Evolutionary conservation across 2,888 invertebrate species (phyloP), one percentile per base, ranked within the genome.

Genomic region (Alcis repandata): DNA sequence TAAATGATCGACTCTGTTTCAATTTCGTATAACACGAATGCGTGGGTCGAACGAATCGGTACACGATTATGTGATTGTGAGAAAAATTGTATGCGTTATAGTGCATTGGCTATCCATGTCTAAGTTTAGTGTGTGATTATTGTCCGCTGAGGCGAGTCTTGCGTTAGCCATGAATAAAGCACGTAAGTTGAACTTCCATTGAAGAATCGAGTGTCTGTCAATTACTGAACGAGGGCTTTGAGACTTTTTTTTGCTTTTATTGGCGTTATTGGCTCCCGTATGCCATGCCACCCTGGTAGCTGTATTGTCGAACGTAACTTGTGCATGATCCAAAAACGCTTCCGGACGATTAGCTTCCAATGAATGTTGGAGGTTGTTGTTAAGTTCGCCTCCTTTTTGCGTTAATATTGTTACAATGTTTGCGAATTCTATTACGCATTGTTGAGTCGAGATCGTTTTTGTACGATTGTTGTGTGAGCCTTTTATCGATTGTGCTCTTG

Each of bases 1-100:
- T 91, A 91, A 92, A 92, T 92, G 90, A 90, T 90, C 87, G 92
- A 91, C 92, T 90, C 87, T 91, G 92, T 92, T 92, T 92, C 92
- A 92, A 93, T 93, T 93, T 91, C 87, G 85, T 89, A 81, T 89
- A 91, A 93, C 93, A 93, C 84, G 91, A 91, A 89, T 83, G 88
- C 88, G 81, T 78, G 87, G 80, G 88, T 92, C 83, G 92, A 93
- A 92, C 93, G 88, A 93, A 93, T 93, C 79, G 87, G 77, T 79
- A 92, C 92, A 91, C 82, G 91, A 87, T 90, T 90, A 88, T 89
- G 87, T 91, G 91, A 92, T 92, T 92, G 92, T 93, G 90, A 88
- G 90, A 90, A 90, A 90, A 88, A 83, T 88, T 87, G 48, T 88
- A 87, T 90, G 86, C 86, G 84, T 87, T 87, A 84, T 81, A 83